These are phyloP conservation scores for Copidosoma aretas DNA, from an alignment of 2,888 invertebrate genomes.

Conservation along the genomic window DNA sequence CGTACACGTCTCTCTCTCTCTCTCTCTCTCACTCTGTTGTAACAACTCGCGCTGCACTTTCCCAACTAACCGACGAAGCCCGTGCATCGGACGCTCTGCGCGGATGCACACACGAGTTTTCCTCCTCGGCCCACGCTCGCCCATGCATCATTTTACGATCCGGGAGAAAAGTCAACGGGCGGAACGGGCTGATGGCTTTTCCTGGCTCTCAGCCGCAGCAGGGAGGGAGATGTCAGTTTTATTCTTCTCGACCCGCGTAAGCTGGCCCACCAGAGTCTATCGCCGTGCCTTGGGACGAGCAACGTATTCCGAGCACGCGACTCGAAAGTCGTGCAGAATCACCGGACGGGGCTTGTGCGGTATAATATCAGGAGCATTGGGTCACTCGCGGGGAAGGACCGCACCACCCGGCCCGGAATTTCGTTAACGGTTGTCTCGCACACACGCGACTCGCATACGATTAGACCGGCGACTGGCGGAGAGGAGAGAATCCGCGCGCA, in stretches of 20 bases:
- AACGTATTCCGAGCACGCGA: background rate
- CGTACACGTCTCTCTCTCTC: too few relatives aligned
- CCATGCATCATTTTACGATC: background rate
- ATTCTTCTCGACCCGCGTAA: too few relatives aligned
- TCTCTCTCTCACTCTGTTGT: too few relatives aligned
- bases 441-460: conserved; percentile 35
- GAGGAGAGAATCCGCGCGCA: conserved; percentile 19
- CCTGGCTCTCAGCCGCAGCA: too few relatives aligned
- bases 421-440: background rate
- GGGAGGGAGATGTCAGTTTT: too few relatives aligned
- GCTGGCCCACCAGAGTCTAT: too few relatives aligned
- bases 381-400: background rate
- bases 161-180: too few relatives aligned
- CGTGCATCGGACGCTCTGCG: background rate
- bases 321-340: background rate
- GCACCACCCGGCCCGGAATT: background rate
- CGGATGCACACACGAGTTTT: background rate
- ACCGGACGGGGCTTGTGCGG: background rate
- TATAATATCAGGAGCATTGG: background rate
- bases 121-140: background rate
- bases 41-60: conserved; percentile 29
- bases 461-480: conserved; percentile 15
- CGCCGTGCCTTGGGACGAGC: too few relatives aligned
- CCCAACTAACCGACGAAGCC: conserved; percentile 5
- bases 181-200: too few relatives aligned